These are phyloP conservation scores for Hyperoplus immaculatus DNA, from an alignment of 2,797 vertebrate genomes.

Conservation along the genomic window DNA sequence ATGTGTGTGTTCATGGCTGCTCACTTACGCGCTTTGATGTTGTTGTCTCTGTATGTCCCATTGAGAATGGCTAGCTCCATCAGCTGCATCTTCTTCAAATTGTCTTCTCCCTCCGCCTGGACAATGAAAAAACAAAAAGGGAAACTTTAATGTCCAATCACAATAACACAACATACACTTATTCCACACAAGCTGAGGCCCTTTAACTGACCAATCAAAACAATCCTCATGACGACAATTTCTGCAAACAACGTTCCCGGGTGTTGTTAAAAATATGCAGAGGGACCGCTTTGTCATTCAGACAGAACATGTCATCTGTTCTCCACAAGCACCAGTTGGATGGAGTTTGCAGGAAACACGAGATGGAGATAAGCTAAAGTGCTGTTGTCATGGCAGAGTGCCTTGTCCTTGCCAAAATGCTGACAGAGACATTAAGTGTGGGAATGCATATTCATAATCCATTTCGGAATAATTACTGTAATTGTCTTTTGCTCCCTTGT, in stretches of 20 bases:
- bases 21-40: conserved; percentile 88
- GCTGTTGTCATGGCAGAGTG: conserved; percentile 71
- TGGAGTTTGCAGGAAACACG: conserved; percentile 36
- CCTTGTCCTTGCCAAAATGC: conserved; percentile 67
- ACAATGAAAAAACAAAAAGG: conserved; percentile 10
- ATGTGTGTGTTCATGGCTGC: conserved; percentile 12
- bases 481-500: conserved; percentile 82
- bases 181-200: conserved; percentile 23
- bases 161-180: conserved; percentile 12
- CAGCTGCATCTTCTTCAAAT: conserved; percentile 91
- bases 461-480: conserved; percentile 82
- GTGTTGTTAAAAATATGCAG: conserved; percentile 31
- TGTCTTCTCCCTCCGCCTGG: conserved; percentile 90
- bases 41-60: conserved; percentile 91
- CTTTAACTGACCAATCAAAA: conserved; percentile 30
- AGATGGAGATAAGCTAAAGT: conserved; percentile 64
- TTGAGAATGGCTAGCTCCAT: conserved; percentile 91
- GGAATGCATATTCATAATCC: conserved; percentile 82
- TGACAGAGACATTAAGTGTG: conserved; percentile 77
- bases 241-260: conserved; percentile 13
- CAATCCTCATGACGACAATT: conserved; percentile 34
- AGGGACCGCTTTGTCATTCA: conserved; percentile 34
- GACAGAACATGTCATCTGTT: conserved; percentile 49
- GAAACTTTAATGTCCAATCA: conserved; percentile 23
- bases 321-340: conserved; percentile 37